A percentile compares a stretch with the other conserved stretches of the same genome.
These are phyloP conservation scores for Holothuria glaberrima DNA, from an alignment of 35 echinoderm and acorn worm genomes.

Conservation along the genomic window DNA sequence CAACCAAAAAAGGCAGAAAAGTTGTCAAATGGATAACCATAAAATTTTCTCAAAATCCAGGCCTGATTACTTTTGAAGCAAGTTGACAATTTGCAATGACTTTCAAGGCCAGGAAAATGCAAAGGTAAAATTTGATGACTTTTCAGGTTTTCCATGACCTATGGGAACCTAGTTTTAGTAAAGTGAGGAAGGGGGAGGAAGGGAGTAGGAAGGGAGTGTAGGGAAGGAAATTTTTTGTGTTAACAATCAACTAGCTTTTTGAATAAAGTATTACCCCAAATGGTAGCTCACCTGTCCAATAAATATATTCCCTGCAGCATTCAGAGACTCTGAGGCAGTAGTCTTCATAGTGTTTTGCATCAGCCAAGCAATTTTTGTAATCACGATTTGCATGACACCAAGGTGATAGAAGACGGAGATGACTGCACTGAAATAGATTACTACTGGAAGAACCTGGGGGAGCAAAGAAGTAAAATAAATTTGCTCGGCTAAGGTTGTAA, in stretches of 20 bases:
- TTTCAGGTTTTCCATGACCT: not conserved
- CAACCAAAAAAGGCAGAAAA: too few species aligned
- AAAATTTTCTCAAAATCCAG: too few species aligned
- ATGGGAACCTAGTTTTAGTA: not conserved
- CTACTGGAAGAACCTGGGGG: conserved; percentile 79
- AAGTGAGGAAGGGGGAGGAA: too few species aligned
- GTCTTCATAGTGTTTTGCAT: conserved; percentile 88
- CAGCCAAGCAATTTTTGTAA: conserved; percentile 79
- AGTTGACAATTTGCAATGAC: too few species aligned
- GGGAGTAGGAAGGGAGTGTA: not conserved
- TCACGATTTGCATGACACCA: conserved; percentile 80
- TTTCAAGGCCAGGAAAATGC: not conserved
- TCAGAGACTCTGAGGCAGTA: conserved; percentile 84
- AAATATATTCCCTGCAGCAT: conserved; percentile 92
- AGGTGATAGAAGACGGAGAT: conserved; percentile 86
- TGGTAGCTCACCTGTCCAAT: conserved; percentile 77
- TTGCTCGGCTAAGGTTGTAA: too few species aligned
- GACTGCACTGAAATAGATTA: conserved; percentile 70
- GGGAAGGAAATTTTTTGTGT: not conserved
- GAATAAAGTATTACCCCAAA: too few species aligned
- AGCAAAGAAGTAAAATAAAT: not conserved
- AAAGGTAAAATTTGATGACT: not conserved
- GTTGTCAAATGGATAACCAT: too few species aligned
- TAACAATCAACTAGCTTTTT: not conserved
- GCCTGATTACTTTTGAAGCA: too few species aligned